Evolutionary conservation across 2,797 vertebrate genomes (phyloP), one percentile per base, ranked within the genome.

Genomic region (Hippoglossus hippoglossus): DNA sequence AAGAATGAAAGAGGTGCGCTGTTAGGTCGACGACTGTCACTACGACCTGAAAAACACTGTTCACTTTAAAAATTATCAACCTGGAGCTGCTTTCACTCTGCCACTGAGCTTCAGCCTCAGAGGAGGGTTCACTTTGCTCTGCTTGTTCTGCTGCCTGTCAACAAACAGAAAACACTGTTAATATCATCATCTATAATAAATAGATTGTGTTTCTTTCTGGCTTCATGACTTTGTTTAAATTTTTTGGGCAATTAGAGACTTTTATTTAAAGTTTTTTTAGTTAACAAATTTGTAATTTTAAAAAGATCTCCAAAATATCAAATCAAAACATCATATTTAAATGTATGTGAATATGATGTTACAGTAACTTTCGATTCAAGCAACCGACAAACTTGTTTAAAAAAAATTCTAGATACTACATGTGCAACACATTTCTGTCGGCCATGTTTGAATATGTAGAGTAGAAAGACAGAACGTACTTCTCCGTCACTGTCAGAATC

Each of bases 61-160:
- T 57, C 0, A n/a, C 47, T 3, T 24, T 39, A 5, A 47, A 54
- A 60, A 22, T 36, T 4, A 25, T 71, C 81, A 46, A 98, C 98
- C 98, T 97, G 87, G 98, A 97, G 80, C 96, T 98, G 91, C 96
- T 98, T 91, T 98, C 97, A 50, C 96, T 98, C 84, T 98, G 96
- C 98, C 98, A 99, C 7, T 88, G 94, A 70, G 94, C 81, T 75
- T 97, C 96, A 7, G 91, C 95, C 54, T 98, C 96, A 74, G 96
- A 87, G 8, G 98, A 98, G 2, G 87, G 95, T 3, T 97, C 95
- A 2, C 96, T 98, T 70, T 94, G 95, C 63, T 94, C 96, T 16
- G 50, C 87, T 34, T 94, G 96, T 67, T 97, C 96, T 54, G 95
- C 95, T 71, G 95, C 96, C 95, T 98, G 88, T 71, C 72, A 44